A percentile compares a stretch with the other conserved stretches of the same genome.
Evolutionary conservation across 2,113 vertebrate species (phyloP).

Genomic region (Scalopus aquaticus): DNA sequence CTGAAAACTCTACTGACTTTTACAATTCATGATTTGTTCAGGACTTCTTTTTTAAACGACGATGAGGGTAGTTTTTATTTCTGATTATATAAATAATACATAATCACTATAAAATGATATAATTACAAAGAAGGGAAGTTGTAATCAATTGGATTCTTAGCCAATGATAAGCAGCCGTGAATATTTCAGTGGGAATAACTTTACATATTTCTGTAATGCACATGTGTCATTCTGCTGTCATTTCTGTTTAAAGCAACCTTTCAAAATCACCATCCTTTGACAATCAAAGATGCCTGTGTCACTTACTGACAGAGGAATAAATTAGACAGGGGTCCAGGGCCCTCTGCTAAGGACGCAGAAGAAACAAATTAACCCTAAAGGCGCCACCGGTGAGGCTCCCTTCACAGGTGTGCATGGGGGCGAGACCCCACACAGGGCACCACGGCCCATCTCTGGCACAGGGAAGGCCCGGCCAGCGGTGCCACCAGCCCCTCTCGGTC

Average conservation of each 20-base stretch:
- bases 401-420: too few relatives aligned
- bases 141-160: not conserved
- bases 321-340: not conserved
- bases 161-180: not conserved
- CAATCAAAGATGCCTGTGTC: not conserved
- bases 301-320: not conserved
- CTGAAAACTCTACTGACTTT: not conserved
- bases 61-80: not conserved
- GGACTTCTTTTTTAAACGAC: not conserved
- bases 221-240: not conserved
- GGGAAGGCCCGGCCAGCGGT: not conserved
- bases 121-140: not conserved
- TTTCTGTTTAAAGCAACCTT: not conserved
- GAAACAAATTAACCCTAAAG: not conserved
- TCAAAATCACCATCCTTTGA: not conserved
- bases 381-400: not conserved
- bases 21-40: not conserved
- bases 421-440: too few relatives aligned
- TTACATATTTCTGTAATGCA: not conserved
- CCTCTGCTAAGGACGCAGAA: not conserved
- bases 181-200: not conserved
- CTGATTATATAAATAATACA: not conserved
- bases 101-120: not conserved
- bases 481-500: not conserved
- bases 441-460: too few relatives aligned